Conservation (phyloP, 2,888 invertebrate species). For the Tachina lurida region DNA sequence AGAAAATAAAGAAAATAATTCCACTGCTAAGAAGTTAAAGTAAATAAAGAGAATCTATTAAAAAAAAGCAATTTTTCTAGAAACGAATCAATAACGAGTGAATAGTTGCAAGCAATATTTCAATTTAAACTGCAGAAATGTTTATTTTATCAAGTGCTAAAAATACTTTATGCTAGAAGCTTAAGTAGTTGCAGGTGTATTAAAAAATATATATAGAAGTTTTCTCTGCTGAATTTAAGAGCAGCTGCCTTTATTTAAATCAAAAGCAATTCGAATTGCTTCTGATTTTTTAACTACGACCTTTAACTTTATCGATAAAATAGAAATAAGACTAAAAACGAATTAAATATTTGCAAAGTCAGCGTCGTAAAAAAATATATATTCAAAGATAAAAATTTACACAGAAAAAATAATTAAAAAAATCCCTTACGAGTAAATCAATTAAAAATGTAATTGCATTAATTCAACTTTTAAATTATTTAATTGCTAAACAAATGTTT, state of each 20-base stretch:
- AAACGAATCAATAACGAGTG: constrained; percentile 3
- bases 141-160: constrained; percentile 63
- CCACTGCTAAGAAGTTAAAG: not conserved
- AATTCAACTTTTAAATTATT: too few species aligned
- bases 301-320: too few species aligned
- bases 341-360: too few species aligned
- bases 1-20: not conserved
- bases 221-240: not conserved
- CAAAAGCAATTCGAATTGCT: too few species aligned
- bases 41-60: constrained; percentile 11
- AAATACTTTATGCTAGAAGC: constrained; percentile 9
- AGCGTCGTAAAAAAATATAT: too few species aligned
- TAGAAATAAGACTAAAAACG: too few species aligned
- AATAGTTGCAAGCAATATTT: constrained; percentile 14
- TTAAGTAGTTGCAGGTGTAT: not conserved
- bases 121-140: constrained; percentile 23
- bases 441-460: too few species aligned
- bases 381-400: too few species aligned
- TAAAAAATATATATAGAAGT: not conserved
- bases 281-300: too few species aligned
- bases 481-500: too few species aligned
- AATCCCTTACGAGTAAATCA: too few species aligned
- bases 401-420: too few species aligned
- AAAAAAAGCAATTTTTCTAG: constrained; percentile 22
- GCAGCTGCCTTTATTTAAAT: not conserved